Conservation (phyloP, 64 coral and sea anemone species). For the Dendrophyllia cribrosa region DNA sequence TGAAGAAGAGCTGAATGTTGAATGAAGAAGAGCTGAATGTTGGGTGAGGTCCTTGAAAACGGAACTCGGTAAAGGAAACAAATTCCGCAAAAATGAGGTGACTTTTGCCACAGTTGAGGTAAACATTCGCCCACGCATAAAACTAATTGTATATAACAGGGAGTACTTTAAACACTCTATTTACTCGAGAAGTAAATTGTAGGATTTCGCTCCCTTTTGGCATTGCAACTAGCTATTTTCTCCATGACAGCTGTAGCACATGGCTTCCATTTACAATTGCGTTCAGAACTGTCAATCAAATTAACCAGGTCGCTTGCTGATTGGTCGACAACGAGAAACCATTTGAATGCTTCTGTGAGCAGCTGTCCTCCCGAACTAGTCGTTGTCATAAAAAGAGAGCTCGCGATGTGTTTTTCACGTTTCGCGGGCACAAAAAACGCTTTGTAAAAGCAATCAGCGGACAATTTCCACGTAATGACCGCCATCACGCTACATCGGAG, state of each 20-base stretch:
- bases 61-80: neutral
- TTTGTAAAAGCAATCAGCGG: constrained; percentile 34
- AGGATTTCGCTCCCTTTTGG: neutral
- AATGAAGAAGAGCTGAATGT: neutral
- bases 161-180: neutral
- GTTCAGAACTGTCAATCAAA: constrained; percentile 63
- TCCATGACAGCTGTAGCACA: constrained; percentile 58
- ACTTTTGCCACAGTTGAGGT: neutral
- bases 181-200: constrained; percentile 9
- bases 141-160: neutral
- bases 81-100: neutral
- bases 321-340: constrained; percentile 61
- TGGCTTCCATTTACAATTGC: constrained; percentile 42
- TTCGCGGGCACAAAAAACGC: constrained; percentile 49
- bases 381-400: constrained; percentile 73
- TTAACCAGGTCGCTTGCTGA: constrained; percentile 24
- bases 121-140: neutral
- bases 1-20: neutral
- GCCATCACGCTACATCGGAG: constrained; percentile 75
- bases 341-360: constrained; percentile 73
- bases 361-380: constrained; percentile 68
- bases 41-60: neutral
- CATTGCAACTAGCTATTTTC: neutral
- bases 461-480: constrained; percentile 68
- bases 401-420: constrained; percentile 24